Conservation (phyloP, 1,140 invertebrate genomes). For the Hycleus cichorii region DNA sequence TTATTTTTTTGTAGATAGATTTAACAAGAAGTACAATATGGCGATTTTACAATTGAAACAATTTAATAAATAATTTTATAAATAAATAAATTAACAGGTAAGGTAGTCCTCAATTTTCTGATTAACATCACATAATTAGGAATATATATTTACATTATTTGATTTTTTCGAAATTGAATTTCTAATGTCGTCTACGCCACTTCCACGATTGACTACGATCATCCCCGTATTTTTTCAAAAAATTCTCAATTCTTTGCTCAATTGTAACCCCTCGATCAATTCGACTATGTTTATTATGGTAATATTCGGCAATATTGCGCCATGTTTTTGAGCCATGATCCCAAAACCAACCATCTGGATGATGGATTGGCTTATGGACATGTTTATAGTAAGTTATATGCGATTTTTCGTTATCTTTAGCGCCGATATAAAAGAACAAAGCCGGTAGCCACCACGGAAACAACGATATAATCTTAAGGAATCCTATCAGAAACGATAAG, state of each 20-base stretch:
- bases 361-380: conserved; percentile 34
- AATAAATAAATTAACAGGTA: not conserved
- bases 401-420: conserved; percentile 23
- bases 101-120: conserved; percentile 5
- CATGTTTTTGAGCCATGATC: conserved; percentile 37
- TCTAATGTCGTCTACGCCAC: not conserved
- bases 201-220: conserved; percentile 10
- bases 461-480: conserved; percentile 27
- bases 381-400: conserved; percentile 34
- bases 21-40: conserved; percentile 5
- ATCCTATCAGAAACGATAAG: conserved; percentile 30
- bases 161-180: not conserved
- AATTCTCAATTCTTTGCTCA: conserved; percentile 5
- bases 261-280: not conserved
- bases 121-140: conserved; percentile 2
- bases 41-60: conserved; percentile 5
- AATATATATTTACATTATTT: conserved; percentile 4
- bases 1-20: conserved; percentile 2
- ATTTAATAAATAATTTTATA: conserved; percentile 11
- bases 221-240: conserved; percentile 13
- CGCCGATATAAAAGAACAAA: conserved; percentile 27
- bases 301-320: conserved; percentile 29
- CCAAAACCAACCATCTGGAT: conserved; percentile 39
- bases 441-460: conserved; percentile 40
- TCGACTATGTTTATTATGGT: conserved; percentile 6